Base-by-base conservation (phyloP, 2,797 vertebrate species). In the Melanogrammus aeglefinus region DNA sequence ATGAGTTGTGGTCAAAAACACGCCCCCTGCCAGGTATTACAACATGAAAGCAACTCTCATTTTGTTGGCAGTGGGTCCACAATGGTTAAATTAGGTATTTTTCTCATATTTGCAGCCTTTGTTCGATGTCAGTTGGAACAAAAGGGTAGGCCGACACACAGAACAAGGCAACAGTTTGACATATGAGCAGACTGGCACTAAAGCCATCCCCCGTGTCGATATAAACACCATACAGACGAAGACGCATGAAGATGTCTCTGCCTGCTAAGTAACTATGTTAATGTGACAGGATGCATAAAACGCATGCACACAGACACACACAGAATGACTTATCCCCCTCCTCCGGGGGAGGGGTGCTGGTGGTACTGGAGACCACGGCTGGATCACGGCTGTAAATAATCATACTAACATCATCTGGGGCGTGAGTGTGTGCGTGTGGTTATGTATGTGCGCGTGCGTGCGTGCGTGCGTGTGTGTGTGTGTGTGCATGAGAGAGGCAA, bases 341-440 rank as follows among this genome's bases (percentile, higher is more conserved):
- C 47, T 7, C 47, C n/a, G 16, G 47, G 47, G 47, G 18, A 57
- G 47, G 47, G 16, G 21, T 63, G 21, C 47, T 51, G 16, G 18
- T n/a, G 57, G 1, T n/a, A 63, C 18, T 2, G 7, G 21, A 63
- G 57, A n/a, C 6, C 6, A 33, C 3, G 31, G 31, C 31, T 33
- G 31, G 31, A 33, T 33, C 31, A 33, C 2, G 0, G 31, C 18
- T 51, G 47, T 51, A 21, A 13, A 4, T 51, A 51, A 51, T 51
- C 47, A 13, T 51, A 13, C 41, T 44, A 16, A 44, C 41, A 44
- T 44, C 41, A 44, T 14, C 47, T 51, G 47, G 16, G 14, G 13
- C 76, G 75, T 82, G 78, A 79, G 63, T 35, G 41, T 18, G 31
- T 38, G 38, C 9, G 38, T 39, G 38, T 39, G 38, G 8, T 7